phyloP scores from a whole-genome alignment of 2,888 invertebrate genomes.

The Aproaerema taeniolella region DNA sequence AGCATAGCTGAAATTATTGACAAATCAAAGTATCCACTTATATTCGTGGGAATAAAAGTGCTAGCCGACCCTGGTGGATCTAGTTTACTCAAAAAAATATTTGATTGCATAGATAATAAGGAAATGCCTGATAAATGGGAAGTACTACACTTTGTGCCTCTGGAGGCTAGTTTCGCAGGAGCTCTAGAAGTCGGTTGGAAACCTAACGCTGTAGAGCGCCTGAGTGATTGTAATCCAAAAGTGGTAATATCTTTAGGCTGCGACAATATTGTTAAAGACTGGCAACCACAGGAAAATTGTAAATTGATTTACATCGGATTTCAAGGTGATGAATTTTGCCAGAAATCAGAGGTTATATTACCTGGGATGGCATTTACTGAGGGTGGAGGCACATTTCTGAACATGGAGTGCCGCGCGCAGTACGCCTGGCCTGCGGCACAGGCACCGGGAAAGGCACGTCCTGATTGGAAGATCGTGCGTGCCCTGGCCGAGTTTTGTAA shows the following conservation, averaged over 20 bases:
- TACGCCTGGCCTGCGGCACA: conserved; percentile 91
- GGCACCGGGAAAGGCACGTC: conserved; percentile 94
- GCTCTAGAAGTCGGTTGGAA: conserved; percentile 97
- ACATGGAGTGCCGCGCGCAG: conserved; percentile 97
- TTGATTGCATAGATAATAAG: background rate
- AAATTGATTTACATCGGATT: conserved; percentile 94
- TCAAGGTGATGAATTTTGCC: conserved; percentile 96
- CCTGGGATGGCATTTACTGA: conserved; percentile 99
- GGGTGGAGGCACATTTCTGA: conserved; percentile 94
- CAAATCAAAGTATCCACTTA: conserved; percentile 46
- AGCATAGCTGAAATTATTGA: conserved; percentile 27
- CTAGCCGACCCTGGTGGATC: conserved; percentile 33
- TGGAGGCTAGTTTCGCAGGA: conserved; percentile 94
- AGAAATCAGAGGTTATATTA: conserved; percentile 88
- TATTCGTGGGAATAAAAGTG: conserved; percentile 47
- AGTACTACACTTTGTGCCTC: conserved; percentile 84
- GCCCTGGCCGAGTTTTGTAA: conserved; percentile 55
- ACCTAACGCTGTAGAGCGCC: conserved; percentile 79
- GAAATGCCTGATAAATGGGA: background rate
- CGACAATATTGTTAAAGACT: conserved; percentile 88
- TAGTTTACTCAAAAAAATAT: too few relatives aligned
- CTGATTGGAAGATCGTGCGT: conserved; percentile 97
- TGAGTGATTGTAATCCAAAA: conserved; percentile 81
- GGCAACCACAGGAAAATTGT: conserved; percentile 85
- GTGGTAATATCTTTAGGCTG: conserved; percentile 94